These are phyloP conservation scores for Papilio glaucus DNA, from an alignment of 1,140 invertebrate genomes.

Conservation along the genomic window DNA sequence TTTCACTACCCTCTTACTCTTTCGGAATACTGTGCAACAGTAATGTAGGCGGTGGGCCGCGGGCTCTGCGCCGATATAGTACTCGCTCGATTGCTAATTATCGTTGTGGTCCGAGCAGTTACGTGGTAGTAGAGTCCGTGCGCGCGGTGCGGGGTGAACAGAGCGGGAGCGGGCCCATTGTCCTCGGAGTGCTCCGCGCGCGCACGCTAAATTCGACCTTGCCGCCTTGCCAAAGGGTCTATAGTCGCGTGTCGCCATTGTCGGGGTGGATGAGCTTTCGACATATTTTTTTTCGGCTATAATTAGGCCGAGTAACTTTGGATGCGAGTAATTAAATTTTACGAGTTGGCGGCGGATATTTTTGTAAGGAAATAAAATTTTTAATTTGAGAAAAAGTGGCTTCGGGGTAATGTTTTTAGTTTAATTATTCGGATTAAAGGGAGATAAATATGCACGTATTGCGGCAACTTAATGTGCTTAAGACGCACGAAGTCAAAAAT, in stretches of 20 bases:
- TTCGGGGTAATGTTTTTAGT: not conserved
- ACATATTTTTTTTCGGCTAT: conserved; percentile 13
- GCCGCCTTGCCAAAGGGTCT: not conserved
- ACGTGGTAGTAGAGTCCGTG: not conserved
- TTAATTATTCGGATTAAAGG: not conserved
- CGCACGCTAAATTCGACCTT: not conserved
- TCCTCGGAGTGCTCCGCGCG: not conserved
- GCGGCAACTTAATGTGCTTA: too few species aligned
- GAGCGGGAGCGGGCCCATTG: not conserved
- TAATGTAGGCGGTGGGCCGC: not conserved
- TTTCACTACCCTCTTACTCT: too few species aligned
- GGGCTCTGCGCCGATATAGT: not conserved
- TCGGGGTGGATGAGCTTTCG: conserved; percentile 15
- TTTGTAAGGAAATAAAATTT: conserved; percentile 18
- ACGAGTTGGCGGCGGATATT: conserved; percentile 25
- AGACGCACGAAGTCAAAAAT: too few species aligned
- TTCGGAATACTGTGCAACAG: too few species aligned
- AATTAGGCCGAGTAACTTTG: conserved; percentile 35
- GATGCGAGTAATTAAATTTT: conserved; percentile 32
- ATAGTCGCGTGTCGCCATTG: not conserved
- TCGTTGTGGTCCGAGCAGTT: not conserved
- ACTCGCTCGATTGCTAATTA: not conserved
- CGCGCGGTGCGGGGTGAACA: not conserved
- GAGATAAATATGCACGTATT: not conserved
- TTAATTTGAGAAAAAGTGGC: not conserved